These are phyloP conservation scores for Salticus scenicus DNA, from an alignment of 2,888 invertebrate species.

Conservation along the genomic window DNA sequence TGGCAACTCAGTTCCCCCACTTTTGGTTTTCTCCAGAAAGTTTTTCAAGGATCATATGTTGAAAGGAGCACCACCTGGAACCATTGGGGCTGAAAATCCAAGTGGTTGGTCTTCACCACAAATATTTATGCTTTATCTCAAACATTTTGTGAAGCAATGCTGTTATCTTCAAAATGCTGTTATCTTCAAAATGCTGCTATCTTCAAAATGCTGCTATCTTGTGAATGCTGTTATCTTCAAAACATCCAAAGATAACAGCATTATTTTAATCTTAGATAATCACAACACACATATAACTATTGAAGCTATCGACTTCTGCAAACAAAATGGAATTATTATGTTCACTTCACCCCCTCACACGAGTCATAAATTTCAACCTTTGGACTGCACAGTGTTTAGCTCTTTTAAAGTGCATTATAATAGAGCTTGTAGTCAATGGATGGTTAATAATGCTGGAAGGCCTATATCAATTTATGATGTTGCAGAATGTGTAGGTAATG, in stretches of 20 bases:
- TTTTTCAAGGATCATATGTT: conserved; percentile 80
- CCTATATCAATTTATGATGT: conserved; percentile 5
- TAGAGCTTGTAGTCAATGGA: neutral
- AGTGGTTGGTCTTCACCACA: conserved; percentile 74
- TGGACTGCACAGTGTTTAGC: conserved; percentile 71
- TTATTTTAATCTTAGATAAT: conserved; percentile 72
- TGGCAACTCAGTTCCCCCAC: conserved; percentile 75
- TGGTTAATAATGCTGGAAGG: neutral
- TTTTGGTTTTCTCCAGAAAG: conserved; percentile 74
- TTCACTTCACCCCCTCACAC: conserved; percentile 76
- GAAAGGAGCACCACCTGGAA: conserved; percentile 81
- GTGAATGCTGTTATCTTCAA: too few relatives aligned
- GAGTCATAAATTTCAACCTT: conserved; percentile 76
- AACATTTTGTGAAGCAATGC: conserved; percentile 74
- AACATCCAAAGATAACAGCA: conserved; percentile 19
- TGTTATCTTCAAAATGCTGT: too few relatives aligned
- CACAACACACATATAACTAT: conserved; percentile 73
- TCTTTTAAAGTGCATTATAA: conserved; percentile 5
- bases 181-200: too few relatives aligned
- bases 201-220: too few relatives aligned
- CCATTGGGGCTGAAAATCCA: conserved; percentile 78
- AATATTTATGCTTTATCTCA: conserved; percentile 72
- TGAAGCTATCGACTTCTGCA: conserved; percentile 73
- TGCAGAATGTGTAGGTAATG: conserved; percentile 15
- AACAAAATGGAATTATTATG: conserved; percentile 75